Percentiles rank a stretch among this genome's conserved stretches.
Evolutionary conservation across 2,888 invertebrate species (phyloP).

Genomic region (Glaucopsyche alexis): DNA sequence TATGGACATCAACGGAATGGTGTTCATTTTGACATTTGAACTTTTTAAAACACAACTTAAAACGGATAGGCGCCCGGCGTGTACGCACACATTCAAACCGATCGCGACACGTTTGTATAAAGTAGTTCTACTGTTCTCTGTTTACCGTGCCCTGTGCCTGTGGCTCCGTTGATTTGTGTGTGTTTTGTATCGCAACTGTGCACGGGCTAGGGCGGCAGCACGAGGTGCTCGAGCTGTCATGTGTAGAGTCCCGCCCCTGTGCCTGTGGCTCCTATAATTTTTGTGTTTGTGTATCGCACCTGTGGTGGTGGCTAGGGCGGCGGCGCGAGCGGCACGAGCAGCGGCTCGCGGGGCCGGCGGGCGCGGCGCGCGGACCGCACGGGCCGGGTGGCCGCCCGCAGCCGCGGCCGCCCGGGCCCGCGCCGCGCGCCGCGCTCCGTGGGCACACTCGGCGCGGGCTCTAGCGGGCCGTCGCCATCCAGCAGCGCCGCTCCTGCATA

Average conservation of each 20-base stretch:
- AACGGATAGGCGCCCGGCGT: too few species aligned
- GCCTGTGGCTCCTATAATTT: too few species aligned
- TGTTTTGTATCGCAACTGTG: not conserved
- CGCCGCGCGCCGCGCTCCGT: constrained; percentile 42
- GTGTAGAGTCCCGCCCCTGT: too few species aligned
- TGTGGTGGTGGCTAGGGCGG: constrained; percentile 55
- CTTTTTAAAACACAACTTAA: too few species aligned
- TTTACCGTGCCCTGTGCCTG: too few species aligned
- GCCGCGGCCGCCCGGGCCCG: constrained; percentile 56
- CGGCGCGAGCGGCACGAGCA: constrained; percentile 78
- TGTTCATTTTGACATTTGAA: too few species aligned
- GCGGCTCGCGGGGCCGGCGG: constrained; percentile 61
- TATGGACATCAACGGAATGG: too few species aligned
- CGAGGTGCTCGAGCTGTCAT: constrained; percentile 44
- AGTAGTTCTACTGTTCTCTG: too few species aligned
- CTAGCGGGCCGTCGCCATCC: constrained; percentile 44
- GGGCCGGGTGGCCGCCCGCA: constrained; percentile 43
- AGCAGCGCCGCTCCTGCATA: constrained; percentile 57
- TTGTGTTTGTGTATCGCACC: not conserved
- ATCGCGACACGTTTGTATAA: too few species aligned
- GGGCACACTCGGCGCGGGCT: constrained; percentile 35
- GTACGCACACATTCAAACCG: too few species aligned
- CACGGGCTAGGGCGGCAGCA: constrained; percentile 68
- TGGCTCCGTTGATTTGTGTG: too few species aligned
- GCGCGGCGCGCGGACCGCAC: constrained; percentile 47